Evolutionary conservation across 2,113 vertebrate genomes (phyloP).

Genomic region (Chionis minor): DNA sequence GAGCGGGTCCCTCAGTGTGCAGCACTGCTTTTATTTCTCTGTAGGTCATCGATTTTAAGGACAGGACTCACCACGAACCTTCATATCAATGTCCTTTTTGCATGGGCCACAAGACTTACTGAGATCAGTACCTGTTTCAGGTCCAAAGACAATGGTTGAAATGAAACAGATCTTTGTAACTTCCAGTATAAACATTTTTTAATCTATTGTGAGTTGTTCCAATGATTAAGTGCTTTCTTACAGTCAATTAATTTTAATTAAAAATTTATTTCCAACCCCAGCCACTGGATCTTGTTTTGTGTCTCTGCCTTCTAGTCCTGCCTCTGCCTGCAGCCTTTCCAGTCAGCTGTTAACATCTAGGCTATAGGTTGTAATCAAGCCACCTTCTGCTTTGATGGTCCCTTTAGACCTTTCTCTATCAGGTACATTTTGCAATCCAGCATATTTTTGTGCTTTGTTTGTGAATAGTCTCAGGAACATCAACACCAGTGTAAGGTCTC

Average conservation of each 20-base stretch:
- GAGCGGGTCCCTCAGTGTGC: not conserved
- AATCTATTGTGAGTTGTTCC: not conserved
- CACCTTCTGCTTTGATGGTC: not conserved
- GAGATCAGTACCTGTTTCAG: conserved; percentile 9
- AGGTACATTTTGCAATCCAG: not conserved
- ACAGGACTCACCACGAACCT: not conserved
- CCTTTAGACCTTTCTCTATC: not conserved
- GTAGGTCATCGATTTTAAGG: not conserved
- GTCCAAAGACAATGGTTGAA: conserved; percentile 43
- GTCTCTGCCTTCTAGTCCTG: not conserved
- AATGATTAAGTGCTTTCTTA: conserved; percentile 18
- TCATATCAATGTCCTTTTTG: not conserved
- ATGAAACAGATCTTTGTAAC: conserved; percentile 9
- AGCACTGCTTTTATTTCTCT: not conserved
- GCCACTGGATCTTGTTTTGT: not conserved
- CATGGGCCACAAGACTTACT: not conserved
- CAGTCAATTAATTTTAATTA: conserved; percentile 28
- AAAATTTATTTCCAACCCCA: not conserved
- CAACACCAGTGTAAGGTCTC: not conserved
- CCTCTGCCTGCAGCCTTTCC: not conserved
- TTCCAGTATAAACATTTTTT: conserved; percentile 35
- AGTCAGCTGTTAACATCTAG: not conserved
- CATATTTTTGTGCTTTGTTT: not conserved
- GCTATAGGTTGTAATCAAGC: not conserved
- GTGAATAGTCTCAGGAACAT: not conserved